Evolutionary conservation across 2,113 vertebrate genomes (phyloP).

Genomic region (Enhydra lutris): DNA sequence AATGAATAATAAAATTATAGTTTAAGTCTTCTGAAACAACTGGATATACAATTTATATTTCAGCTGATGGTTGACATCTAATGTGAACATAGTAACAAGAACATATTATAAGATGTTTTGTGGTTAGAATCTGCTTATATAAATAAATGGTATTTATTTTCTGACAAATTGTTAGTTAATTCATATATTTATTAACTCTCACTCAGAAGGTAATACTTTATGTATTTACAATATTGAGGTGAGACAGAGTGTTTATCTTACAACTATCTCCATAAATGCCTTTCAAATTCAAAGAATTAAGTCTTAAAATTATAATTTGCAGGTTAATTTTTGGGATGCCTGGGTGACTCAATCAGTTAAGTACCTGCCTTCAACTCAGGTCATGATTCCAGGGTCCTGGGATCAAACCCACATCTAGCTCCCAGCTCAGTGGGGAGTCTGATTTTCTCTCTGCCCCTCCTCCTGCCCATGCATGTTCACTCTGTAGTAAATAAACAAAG

Average conservation of each 20-base stretch:
- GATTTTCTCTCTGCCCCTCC: neutral
- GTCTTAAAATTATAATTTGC: neutral
- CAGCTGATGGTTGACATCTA: accelerated
- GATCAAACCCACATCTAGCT: neutral
- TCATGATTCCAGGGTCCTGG: neutral
- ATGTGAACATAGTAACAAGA: neutral
- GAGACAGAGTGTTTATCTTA: neutral
- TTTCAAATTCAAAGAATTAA: neutral
- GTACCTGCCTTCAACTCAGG: neutral
- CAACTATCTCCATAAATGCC: neutral
- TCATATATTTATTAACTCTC: neutral
- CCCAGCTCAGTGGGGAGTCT: neutral
- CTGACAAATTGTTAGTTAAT: neutral
- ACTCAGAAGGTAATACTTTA: neutral
- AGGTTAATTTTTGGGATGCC: neutral
- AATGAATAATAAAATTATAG: neutral
- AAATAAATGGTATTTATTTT: neutral
- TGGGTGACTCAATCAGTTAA: neutral
- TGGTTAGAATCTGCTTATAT: neutral
- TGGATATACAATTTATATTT: neutral
- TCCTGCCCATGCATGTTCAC: neutral
- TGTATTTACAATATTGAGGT: neutral
- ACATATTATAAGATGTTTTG: neutral
- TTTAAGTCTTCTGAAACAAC: constrained; percentile 1
- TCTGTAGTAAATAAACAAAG: neutral